Base-by-base conservation (phyloP, 2,797 vertebrate genomes). In the Artibeus jamaicensis region DNA sequence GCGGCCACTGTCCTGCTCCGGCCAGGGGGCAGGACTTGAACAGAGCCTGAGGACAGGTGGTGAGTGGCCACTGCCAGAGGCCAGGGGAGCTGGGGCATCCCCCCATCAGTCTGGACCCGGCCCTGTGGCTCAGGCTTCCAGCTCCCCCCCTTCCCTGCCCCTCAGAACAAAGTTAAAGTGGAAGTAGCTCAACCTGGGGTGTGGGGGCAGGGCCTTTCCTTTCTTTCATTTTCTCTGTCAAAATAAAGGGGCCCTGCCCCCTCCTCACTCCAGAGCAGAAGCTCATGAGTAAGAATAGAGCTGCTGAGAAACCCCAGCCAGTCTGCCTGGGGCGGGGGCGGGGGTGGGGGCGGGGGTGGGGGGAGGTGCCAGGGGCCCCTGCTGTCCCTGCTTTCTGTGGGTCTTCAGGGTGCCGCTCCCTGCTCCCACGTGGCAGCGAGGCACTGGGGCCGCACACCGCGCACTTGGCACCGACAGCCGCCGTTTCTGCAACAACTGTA, bases 11-110 rank as follows among this genome's bases (percentile, higher is more conserved):
- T 10, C 14, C 32, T 1, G 0, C 46, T 55, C 39, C 5, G 5
- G 71, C 53, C 37, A 50, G 84, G 74, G 79, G 65, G 55, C 42
- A n/a, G 32, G 22, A 83, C 92, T 83, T 86, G 95, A 92, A 91
- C 70, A 29, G 34, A 21, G 83, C 14, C 50, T 24, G 39, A 50
- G 85, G 91, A 95, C 96, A 93, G 96, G 94, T 94, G 97, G 85
- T 44, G 67, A 34, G 84, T 21, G 22, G 81, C 53, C 12, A 15
- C 48, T 95, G 95, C 91, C 96, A 94, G 94, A 82, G 95, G 85
- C 87, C 94, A 65, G 86, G 48, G 68, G 67, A 48, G 37, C 46
- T 16, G 1, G 3, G 9, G 15, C 42, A 59, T 68, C 62, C 62
- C 53, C 71, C 57, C 24, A 24, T 39, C 34, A 1, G 87, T 29